Base-by-base conservation (phyloP, 2,113 vertebrate genomes). In the Sakesphorus luctuosus region DNA sequence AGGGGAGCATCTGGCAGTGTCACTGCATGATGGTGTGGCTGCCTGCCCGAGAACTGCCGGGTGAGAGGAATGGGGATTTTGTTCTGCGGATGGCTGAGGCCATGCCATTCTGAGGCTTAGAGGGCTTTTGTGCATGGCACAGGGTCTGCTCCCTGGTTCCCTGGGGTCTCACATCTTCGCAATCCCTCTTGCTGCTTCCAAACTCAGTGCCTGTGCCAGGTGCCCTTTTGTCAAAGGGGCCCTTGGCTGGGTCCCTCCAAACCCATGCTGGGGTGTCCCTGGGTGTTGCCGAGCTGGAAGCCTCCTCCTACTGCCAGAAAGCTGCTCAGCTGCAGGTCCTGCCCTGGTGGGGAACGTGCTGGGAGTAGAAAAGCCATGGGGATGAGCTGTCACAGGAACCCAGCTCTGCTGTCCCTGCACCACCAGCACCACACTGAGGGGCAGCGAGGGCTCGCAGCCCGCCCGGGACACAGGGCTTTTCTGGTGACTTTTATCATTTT, bases 351-450 rank as follows among this genome's bases (percentile, higher is more conserved):
- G 88, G 85, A 76, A 23, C 88, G 83, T 85, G 75, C 96, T 97
- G 96, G 95, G 93, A 97, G 97, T 96, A 78, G 82, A 73, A 87
- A 63, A 31, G 16, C 50, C 56, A 2, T 55, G 92, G 95, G 95
- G 66, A 80, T 53, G 76, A 88, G 90, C 98, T 97, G 85, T 85
- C 94, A 85, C 53, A 90, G 95, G 67, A 97, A 96, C 90, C 36
- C 68, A 66, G 84, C 91, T 89, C 81, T 95, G 36, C 25, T 18
- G 74, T 75, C 73, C 89, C 87, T n/a, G 53, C 92, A 72, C 89
- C 90, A 92, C 89, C 91, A 9, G 12, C 53, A 31, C 13, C 88
- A 38, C 63, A 14, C 6, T 0, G n/a, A 9, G 84, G 38, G 36
- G 43, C 44, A n/a, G 58, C 0, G 7, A 50, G 38, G 20, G 18